Evolutionary conservation across 2,797 vertebrate genomes (phyloP).

Genomic region (Orientallactaga sibirica): DNA sequence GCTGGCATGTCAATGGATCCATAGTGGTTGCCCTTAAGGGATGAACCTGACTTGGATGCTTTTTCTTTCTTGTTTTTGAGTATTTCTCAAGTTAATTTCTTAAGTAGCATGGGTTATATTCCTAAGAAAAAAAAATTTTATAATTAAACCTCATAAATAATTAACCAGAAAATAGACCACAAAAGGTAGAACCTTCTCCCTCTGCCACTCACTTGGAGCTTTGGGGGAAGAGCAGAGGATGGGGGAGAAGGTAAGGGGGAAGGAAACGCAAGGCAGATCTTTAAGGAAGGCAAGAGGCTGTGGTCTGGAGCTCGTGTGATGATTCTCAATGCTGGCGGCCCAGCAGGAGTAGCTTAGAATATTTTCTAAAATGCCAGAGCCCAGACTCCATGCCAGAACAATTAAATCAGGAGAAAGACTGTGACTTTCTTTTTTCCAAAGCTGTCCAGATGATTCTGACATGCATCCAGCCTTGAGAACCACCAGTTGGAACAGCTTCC

Average conservation of each 20-base stretch:
- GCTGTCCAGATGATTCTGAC: neutral
- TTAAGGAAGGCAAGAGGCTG: neutral
- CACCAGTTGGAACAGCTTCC: neutral
- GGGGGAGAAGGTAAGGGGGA: neutral
- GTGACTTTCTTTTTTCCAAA: neutral
- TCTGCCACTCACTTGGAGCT: neutral
- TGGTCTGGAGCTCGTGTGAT: neutral
- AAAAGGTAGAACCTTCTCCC: neutral
- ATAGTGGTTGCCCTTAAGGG: neutral
- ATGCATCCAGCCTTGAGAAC: neutral
- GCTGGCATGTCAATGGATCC: no score
- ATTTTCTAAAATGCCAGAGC: neutral
- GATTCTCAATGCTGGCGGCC: neutral
- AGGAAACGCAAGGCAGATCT: neutral
- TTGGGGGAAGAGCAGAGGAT: neutral
- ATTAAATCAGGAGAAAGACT: neutral
- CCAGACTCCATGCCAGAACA: neutral
- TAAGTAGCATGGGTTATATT: neutral
- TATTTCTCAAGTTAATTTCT: constrained; percentile 47
- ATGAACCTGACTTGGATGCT: neutral
- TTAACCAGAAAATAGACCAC: constrained; percentile 12
- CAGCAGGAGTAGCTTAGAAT: neutral
- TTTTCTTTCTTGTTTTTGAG: neutral
- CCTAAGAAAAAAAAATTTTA: neutral
- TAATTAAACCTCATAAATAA: constrained; percentile 18